Evolutionary conservation across 2,113 vertebrate species (phyloP).

Genomic region (Tragulus kanchil): DNA sequence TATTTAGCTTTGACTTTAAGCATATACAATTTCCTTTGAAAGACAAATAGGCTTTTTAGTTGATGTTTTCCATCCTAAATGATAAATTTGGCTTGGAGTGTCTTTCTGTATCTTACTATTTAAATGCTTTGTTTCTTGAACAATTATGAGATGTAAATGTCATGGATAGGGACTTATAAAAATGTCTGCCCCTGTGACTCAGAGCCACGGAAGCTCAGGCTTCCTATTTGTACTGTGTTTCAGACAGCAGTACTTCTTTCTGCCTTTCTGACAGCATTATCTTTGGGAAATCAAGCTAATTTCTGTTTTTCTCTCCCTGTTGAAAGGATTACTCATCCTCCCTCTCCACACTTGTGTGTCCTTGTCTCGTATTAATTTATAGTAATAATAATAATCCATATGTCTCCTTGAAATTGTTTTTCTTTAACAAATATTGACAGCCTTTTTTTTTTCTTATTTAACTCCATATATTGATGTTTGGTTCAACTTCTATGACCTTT

Average conservation of each 20-base stretch:
- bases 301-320: conserved; percentile 13
- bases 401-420: conserved; percentile 3
- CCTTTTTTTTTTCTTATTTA: not conserved
- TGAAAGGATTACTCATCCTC: not conserved
- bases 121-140: conserved; percentile 6
- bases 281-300: conserved; percentile 50
- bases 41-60: conserved; percentile 44
- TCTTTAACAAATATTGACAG: not conserved
- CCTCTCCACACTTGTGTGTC: not conserved
- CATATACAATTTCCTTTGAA: conserved; percentile 5
- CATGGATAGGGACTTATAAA: not conserved
- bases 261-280: not conserved
- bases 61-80: conserved; percentile 25
- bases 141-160: not conserved
- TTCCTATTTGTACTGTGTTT: not conserved
- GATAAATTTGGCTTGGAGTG: conserved; percentile 51
- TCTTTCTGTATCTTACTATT: not conserved
- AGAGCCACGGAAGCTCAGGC: not conserved
- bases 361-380: conserved; percentile 28
- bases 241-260: not conserved
- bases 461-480: not conserved
- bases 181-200: not conserved
- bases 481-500: not conserved
- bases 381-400: conserved; percentile 14
- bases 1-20: conserved; percentile 51